Conservation (phyloP, 2,113 vertebrate genomes). For the Xenus cinereus region DNA sequence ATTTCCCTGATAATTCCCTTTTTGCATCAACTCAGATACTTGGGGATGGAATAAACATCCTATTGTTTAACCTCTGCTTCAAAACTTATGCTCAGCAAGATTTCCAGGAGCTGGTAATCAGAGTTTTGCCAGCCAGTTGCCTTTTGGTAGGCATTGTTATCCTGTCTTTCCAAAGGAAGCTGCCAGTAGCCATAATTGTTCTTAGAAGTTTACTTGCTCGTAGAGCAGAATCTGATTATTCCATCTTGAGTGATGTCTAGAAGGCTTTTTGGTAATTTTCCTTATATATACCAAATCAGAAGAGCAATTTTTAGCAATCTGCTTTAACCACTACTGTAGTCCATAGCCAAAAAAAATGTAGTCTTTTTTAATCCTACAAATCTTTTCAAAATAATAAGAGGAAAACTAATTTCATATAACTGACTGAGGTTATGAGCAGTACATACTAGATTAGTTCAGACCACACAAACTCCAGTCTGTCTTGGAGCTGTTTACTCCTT, state of each 20-base stretch:
- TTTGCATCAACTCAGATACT: background rate
- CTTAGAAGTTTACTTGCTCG: background rate
- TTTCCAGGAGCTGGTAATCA: background rate
- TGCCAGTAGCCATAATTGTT: background rate
- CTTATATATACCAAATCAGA: background rate
- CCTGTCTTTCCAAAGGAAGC: background rate
- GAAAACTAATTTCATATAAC: background rate
- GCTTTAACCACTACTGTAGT: background rate
- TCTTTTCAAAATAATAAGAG: background rate
- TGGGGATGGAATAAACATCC: background rate
- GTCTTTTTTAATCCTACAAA: background rate
- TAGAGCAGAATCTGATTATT: background rate
- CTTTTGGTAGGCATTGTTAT: background rate
- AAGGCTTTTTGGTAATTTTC: background rate
- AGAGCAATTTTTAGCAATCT: background rate
- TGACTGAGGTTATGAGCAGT: background rate
- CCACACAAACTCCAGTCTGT: slow-evolving; percentile 24
- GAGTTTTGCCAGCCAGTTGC: background rate
- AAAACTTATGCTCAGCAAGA: background rate
- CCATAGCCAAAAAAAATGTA: background rate
- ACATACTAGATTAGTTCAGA: background rate
- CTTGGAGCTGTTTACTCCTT: slow-evolving; percentile 11
- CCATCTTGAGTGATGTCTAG: background rate
- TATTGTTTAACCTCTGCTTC: background rate
- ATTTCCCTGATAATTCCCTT: background rate